phyloP scores from a whole-genome alignment of 2,888 invertebrate genomes.

The Cataglyphis albicans region DNA sequence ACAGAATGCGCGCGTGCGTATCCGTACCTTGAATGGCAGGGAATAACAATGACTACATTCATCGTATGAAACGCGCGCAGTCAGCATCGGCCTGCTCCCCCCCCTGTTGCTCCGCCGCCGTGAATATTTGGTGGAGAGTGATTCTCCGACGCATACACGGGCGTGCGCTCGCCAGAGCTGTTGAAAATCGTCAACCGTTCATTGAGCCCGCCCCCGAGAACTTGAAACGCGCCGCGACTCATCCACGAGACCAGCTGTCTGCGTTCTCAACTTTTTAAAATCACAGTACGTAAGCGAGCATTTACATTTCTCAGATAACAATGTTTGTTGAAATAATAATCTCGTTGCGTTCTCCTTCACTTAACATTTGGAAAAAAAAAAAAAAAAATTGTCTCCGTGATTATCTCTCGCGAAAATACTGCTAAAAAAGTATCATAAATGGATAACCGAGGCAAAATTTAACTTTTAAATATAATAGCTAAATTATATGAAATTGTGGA shows the following conservation, averaged over 20 bases:
- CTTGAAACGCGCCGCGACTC: constrained; percentile 66
- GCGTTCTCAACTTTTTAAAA: constrained; percentile 29
- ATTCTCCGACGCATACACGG: constrained; percentile 72
- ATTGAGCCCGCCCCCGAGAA: constrained; percentile 52
- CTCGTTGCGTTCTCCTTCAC: neutral
- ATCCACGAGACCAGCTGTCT: constrained; percentile 54
- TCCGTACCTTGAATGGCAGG: constrained; percentile 55
- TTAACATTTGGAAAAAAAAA: neutral
- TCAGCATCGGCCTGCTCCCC: constrained; percentile 59
- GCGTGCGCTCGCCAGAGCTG: constrained; percentile 56
- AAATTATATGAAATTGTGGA: neutral
- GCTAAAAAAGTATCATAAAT: neutral
- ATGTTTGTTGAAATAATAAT: constrained; percentile 34
- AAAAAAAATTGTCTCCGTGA: neutral
- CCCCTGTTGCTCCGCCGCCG: constrained; percentile 40
- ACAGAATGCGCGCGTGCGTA: constrained; percentile 27
- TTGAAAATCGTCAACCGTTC: constrained; percentile 76
- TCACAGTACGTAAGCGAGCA: constrained; percentile 15
- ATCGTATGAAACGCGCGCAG: constrained; percentile 68
- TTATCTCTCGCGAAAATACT: neutral
- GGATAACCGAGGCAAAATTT: neutral
- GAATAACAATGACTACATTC: constrained; percentile 74
- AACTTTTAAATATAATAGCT: neutral
- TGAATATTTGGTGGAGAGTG: constrained; percentile 70
- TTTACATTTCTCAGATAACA: constrained; percentile 12